A percentile compares a stretch with the other conserved stretches of the same genome.
These are phyloP conservation scores for rat (Rattus norvegicus) DNA, from an alignment of 2,113 vertebrate genomes.

Conservation along the genomic window DNA sequence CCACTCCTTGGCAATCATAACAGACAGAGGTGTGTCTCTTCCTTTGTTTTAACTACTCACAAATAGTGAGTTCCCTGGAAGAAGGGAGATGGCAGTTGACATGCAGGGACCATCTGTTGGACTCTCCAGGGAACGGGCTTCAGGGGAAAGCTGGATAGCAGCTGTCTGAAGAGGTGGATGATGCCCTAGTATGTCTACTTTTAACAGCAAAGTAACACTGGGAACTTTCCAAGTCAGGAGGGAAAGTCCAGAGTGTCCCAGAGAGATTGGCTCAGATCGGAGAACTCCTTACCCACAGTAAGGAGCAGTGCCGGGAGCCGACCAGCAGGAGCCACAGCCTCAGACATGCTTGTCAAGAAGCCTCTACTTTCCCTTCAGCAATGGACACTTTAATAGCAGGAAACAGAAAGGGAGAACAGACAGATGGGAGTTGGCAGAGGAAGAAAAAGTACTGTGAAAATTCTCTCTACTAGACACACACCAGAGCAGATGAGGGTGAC, in stretches of 20 bases:
- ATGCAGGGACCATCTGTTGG: neutral
- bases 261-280: neutral
- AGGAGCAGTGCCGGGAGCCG: neutral
- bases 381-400: neutral
- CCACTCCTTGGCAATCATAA: neutral
- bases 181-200: neutral
- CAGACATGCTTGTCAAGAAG: neutral
- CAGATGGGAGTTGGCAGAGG: neutral
- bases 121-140: neutral
- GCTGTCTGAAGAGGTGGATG: neutral
- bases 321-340: neutral
- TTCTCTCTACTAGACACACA: neutral
- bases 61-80: neutral
- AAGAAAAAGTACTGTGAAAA: neutral
- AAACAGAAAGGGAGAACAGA: neutral
- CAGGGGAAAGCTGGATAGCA: neutral
- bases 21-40: neutral
- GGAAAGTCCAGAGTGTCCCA: neutral
- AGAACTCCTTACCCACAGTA: neutral
- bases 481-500: neutral
- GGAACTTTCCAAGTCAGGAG: neutral
- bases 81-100: neutral
- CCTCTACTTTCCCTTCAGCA: neutral
- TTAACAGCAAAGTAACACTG: neutral
- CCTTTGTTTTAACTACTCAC: neutral